Evolutionary conservation across 2,113 vertebrate species (phyloP), one percentile per base, ranked within the genome.

Genomic region (Pipra filicauda): DNA sequence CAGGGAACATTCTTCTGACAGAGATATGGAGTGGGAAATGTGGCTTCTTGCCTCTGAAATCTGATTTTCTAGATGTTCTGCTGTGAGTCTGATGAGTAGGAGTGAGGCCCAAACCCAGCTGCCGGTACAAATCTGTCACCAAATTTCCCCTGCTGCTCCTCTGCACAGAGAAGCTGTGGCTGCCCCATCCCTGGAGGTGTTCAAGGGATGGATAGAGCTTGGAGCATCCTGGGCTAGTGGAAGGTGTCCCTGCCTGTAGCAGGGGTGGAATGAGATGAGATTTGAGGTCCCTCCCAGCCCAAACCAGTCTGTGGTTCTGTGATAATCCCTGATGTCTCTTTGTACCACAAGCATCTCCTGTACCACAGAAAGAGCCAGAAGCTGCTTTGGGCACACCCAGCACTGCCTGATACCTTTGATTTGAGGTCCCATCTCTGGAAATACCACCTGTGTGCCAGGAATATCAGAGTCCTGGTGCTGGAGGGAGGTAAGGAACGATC

Each of bases 361-460:
- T 15, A 15, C 27, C 26, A 6, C 20, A 12, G 8, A 7, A 19
- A 9, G 24, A 48, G 24, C 41, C 51, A 62, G 58, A 23, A 76
- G 41, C 37, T 84, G 64, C 62, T 91, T 11, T 76, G 70, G 48
- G 75, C 16, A 26, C 7, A 1, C 5, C 3, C 3, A 11, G 2
- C 0, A 0, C 8, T 28, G 8, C 4, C 26, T 13, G 22, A 10
- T 62, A 37, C 0, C 37, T 26, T 62, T n/a, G 7, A 13, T 41
- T 20, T 24, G 74, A 49, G 35, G 39, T 77, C 55, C 44, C 1
- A 6, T 2, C 17, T 51, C 37, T 73, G 67, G 79, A 33, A 61
- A n/a, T 3, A 0, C 0, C 5, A 14, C 24, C 22, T 1, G 7
- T 5, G 7, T 39, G 88, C 48, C 27, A 24, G 52, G 19, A 2